Evolutionary conservation across 2,797 vertebrate genomes (phyloP).

Genomic region (Scleropages formosus): DNA sequence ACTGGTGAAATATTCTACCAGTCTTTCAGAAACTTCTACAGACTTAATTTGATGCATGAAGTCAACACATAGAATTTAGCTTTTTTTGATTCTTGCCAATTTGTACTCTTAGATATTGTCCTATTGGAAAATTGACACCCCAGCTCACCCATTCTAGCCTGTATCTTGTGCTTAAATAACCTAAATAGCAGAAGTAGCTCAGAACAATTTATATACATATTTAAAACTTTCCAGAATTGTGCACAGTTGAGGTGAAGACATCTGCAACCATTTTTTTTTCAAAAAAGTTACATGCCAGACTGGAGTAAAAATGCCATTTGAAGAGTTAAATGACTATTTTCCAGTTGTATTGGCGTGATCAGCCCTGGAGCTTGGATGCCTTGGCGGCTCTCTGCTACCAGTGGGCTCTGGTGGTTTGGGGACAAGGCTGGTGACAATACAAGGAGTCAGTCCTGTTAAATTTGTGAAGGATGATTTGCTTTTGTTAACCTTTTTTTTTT

Average conservation of each 20-base stretch:
- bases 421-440: not conserved
- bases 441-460: too few species aligned
- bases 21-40: too few species aligned
- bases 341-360: constrained; percentile 62
- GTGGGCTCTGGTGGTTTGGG: too few species aligned
- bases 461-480: constrained; percentile 64
- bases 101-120: constrained; percentile 67
- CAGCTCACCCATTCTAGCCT: constrained; percentile 64
- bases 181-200: constrained; percentile 75
- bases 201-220: constrained; percentile 59
- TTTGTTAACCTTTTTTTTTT: constrained; percentile 60
- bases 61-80: not conserved
- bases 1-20: too few species aligned
- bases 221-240: constrained; percentile 63
- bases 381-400: too few species aligned
- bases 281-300: constrained; percentile 63
- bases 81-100: constrained; percentile 44
- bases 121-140: too few species aligned
- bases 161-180: constrained; percentile 66
- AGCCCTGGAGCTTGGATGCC: constrained; percentile 48
- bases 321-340: constrained; percentile 53
- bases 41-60: not conserved
- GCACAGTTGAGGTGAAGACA: constrained; percentile 66
- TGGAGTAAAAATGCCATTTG: constrained; percentile 57
- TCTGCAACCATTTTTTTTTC: constrained; percentile 68